Percentiles rank a stretch among this genome's conserved stretches.
Conservation (phyloP, 2,888 invertebrate genomes). For the Tenthredo mesomela region DNA sequence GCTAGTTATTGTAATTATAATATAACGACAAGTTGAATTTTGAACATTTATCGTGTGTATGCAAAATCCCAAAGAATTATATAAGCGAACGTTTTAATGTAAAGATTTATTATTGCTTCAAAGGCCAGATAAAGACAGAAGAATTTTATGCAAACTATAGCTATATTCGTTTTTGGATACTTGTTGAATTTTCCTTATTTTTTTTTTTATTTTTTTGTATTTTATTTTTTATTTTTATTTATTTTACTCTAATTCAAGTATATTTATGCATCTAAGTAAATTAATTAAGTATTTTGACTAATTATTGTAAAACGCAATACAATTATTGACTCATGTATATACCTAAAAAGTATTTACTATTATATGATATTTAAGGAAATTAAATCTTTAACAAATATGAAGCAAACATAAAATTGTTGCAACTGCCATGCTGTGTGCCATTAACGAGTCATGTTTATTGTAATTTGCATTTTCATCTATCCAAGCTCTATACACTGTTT, state of each 20-base stretch:
- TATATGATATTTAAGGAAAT: slow-evolving; percentile 56
- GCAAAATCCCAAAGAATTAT: background rate
- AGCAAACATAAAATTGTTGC: slow-evolving; percentile 69
- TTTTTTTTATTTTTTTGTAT: too few relatives aligned
- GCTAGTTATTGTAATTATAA: slow-evolving; percentile 3
- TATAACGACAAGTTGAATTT: slow-evolving; percentile 38
- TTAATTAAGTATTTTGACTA: slow-evolving; percentile 43
- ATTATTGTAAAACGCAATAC: slow-evolving; percentile 57
- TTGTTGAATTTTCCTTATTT: slow-evolving; percentile 24
- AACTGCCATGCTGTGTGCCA: slow-evolving; percentile 78
- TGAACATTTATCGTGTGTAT: background rate
- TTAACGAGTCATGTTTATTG: slow-evolving; percentile 73
- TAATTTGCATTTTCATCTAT: slow-evolving; percentile 64
- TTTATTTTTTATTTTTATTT: background rate
- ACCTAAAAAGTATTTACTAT: slow-evolving; percentile 61
- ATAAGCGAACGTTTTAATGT: background rate
- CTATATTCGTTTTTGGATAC: slow-evolving; percentile 11
- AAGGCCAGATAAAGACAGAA: slow-evolving; percentile 3
- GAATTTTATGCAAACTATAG: slow-evolving; percentile 32
- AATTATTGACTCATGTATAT: slow-evolving; percentile 70
- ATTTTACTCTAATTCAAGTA: background rate
- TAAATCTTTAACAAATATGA: slow-evolving; percentile 57
- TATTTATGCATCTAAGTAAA: slow-evolving; percentile 34
- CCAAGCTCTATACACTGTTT: slow-evolving; percentile 52
- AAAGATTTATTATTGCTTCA: slow-evolving; percentile 5